Percentiles rank a stretch among this genome's conserved stretches.
Evolutionary conservation across 2,888 invertebrate genomes (phyloP).

Genomic region (Calameuta pallipes): DNA sequence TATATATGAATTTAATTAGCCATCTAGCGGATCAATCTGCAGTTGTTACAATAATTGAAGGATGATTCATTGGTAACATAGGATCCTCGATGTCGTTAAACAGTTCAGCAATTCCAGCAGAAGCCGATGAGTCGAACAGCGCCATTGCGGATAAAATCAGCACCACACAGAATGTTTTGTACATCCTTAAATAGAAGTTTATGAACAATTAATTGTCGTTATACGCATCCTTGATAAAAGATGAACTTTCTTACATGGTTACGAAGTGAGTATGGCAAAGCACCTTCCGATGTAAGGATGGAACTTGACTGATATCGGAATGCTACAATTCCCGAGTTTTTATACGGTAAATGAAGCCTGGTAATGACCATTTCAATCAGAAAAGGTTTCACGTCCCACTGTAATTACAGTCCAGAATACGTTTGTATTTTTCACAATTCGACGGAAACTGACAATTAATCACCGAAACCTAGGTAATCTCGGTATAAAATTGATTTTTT

Average conservation of each 20-base stretch:
- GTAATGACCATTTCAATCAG: slow-evolving; percentile 11
- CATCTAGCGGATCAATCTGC: too few relatives aligned
- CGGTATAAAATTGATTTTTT: too few relatives aligned
- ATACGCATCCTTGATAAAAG: too few relatives aligned
- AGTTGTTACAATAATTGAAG: background rate
- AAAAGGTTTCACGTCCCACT: slow-evolving; percentile 17
- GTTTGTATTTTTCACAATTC: slow-evolving; percentile 10
- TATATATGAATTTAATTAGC: slow-evolving; percentile 2
- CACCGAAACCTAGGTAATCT: too few relatives aligned
- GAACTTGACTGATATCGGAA: slow-evolving; percentile 15
- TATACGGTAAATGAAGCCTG: slow-evolving; percentile 17
- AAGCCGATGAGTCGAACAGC: background rate
- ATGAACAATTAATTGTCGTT: too few relatives aligned
- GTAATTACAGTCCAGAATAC: background rate
- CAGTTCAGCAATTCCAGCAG: slow-evolving; percentile 17
- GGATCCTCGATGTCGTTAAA: slow-evolving; percentile 15
- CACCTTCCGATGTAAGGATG: slow-evolving; percentile 1
- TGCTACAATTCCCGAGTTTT: slow-evolving; percentile 5
- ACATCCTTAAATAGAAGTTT: background rate
- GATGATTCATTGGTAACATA: background rate
- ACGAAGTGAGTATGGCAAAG: background rate
- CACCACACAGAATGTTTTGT: background rate
- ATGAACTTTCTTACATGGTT: too few relatives aligned
- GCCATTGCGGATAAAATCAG: background rate
- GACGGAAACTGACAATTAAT: slow-evolving; percentile 9